Conservation (phyloP, 92 coral and sea anemone genomes). For the Muricea muricata region DNA sequence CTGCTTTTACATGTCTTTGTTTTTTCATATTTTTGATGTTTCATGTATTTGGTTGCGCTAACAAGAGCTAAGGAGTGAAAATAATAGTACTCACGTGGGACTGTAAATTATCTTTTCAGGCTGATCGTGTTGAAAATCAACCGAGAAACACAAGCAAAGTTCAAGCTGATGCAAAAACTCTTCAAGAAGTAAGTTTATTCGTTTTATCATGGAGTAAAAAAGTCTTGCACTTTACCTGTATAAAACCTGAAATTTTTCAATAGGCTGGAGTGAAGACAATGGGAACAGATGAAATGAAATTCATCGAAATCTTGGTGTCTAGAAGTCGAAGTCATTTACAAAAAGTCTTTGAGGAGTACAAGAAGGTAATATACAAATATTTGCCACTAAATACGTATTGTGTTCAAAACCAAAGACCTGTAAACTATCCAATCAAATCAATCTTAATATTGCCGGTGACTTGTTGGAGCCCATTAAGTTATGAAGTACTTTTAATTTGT, state of each 20-base stretch:
- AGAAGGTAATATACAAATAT: not conserved
- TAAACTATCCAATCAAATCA: no score
- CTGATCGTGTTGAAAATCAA: conserved; percentile 19
- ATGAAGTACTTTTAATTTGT: no score
- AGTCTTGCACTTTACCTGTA: no score
- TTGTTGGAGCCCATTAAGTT: no score
- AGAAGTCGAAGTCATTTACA: conserved; percentile 26
- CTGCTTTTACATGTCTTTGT: not conserved
- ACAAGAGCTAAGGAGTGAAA: no score
- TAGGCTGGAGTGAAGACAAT: conserved; percentile 28
- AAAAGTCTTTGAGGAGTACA: conserved; percentile 32
- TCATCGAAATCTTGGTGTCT: conserved; percentile 24
- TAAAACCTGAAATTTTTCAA: no score
- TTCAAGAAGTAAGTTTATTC: conserved; percentile 22
- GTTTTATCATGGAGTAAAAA: no score
- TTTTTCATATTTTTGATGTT: no score
- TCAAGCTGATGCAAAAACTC: conserved; percentile 23
- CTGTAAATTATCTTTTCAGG: conserved; percentile 6
- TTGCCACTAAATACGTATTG: not conserved
- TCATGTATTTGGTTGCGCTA: no score
- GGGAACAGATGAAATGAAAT: conserved; percentile 30
- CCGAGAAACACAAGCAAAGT: conserved; percentile 32
- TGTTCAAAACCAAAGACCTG: not conserved
- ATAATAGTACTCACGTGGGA: no score
- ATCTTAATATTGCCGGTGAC: no score